Base-by-base conservation (phyloP, 2,888 invertebrate species). In the Eupithecia subumbrata region DNA sequence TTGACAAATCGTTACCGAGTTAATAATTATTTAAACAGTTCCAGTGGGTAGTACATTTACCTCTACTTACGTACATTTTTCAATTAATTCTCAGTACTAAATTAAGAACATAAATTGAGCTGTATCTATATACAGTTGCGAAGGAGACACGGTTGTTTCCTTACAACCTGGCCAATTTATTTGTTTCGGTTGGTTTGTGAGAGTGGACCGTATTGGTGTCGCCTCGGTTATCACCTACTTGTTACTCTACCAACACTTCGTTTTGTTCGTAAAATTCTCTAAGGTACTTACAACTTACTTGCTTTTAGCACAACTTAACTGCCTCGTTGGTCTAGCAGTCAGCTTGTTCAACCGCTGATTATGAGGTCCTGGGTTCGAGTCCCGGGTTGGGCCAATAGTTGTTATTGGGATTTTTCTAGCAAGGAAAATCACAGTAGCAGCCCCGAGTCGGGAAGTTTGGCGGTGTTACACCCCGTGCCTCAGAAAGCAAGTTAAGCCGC, bases 11-110 rank as follows among this genome's bases (percentile, higher is more conserved):
- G 3, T 52, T 52, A 11, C 22, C 52, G 52, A 22, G n/a, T 22
- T n/a, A 52, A 52, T 52, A 52, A 22, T 56, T 52, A 52, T 52
- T 52, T 18, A 48, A 52, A 52, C 8, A n/a, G 52, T 52, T 56
- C 52, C 22, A 56, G 52, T 56, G 22, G n/a, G 9, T 11, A 56
- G 40, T 9, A 40, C n/a, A n/a, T n/a, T n/a, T n/a, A n/a, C n/a
- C n/a, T 40, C 40, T 40, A 56, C 8, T 34, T 37, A 5, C 37
- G 66, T 16, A 40, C 11, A 67, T 40, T 64, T 64, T 67, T 40
- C 12, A 67, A 66, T 11, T 67, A 67, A 34, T 64, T 64, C 66
- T n/a, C n/a, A 67, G 66, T 37, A 66, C 3, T 34, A 67, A 67
- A 12, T 40, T 67, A 37, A 66, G 66, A 66, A 40, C 66, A 34